Base-by-base conservation (phyloP, 1,140 invertebrate genomes). In the Hypsibius dujardini region DNA sequence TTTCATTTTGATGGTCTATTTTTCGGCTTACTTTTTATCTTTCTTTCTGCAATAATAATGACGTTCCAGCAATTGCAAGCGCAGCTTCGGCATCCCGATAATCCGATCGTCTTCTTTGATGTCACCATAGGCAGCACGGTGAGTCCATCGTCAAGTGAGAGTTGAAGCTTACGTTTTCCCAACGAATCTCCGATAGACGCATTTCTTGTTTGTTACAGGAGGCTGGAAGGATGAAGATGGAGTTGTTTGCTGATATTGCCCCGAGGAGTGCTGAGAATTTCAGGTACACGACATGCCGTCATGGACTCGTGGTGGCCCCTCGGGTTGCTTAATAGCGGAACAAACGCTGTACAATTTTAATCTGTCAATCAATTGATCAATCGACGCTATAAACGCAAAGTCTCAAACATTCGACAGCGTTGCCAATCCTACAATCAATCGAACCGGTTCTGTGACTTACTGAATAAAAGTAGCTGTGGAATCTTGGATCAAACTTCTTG, bases 211-310 rank as follows among this genome's bases (percentile, higher is more conserved):
- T 75, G 73, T 73, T 72, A n/a, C 60, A 78, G 77, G 78, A 79
- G 72, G 75, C 97, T 77, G 95, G 95, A 2, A 84, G 93, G 72
- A 90, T 98, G 83, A 88, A 95, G 74, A 90, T 98, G 80, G 95
- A 98, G 81, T 80, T 99, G 2, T 98, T 92, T 84, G 88, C 92
- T 1, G 93, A 99, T 83, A 85, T 92, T 47, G 92, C 94, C 2
- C 95, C 96, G 14, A 93, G 90, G 82, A 98, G 95, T 2, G 92
- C 90, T 75, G 96, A 99, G 84, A 98, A 99, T 81, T 98, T 99
- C 77, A 79, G 81, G 78, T 81, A 76, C 70, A n/a, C 12, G 71
- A 28, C 28, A 28, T 28, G 28, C 28, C 28, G 28, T 28, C 28
- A 28, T 28, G 28, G 28, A 28, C 28, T 28, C 28, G 28, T 28